Conservation (phyloP, 2,797 vertebrate species). For the Nasua narica region DNA sequence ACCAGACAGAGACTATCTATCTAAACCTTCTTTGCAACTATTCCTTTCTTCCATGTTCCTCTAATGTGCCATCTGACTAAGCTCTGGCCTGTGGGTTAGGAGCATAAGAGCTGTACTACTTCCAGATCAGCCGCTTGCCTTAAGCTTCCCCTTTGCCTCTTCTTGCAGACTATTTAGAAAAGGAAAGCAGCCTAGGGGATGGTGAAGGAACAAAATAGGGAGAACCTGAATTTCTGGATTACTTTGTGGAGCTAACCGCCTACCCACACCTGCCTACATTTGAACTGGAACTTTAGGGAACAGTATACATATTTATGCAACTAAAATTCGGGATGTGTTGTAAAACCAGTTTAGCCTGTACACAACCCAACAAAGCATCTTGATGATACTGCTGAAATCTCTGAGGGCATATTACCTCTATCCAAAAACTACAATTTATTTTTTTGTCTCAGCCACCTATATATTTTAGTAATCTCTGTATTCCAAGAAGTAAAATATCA, state of each 20-base stretch:
- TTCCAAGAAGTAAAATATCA: neutral
- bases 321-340: neutral
- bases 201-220: neutral
- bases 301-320: neutral
- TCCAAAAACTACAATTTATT: neutral
- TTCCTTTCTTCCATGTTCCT: neutral
- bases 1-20: neutral
- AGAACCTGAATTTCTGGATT: neutral
- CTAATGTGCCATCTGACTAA: neutral
- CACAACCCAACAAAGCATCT: neutral
- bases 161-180: neutral
- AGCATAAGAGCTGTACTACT: neutral
- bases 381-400: neutral
- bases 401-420: neutral
- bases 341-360: neutral
- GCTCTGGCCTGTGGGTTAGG: neutral
- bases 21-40: neutral
- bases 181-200: neutral
- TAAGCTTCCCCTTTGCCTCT: neutral
- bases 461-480: neutral
- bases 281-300: neutral
- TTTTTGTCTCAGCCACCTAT: neutral
- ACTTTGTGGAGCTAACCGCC: neutral
- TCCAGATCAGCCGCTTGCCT: neutral
- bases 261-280: neutral